Evolutionary conservation across 2,113 vertebrate genomes (phyloP), one percentile per base, ranked within the genome.

Genomic region (Thymallus thymallus): DNA sequence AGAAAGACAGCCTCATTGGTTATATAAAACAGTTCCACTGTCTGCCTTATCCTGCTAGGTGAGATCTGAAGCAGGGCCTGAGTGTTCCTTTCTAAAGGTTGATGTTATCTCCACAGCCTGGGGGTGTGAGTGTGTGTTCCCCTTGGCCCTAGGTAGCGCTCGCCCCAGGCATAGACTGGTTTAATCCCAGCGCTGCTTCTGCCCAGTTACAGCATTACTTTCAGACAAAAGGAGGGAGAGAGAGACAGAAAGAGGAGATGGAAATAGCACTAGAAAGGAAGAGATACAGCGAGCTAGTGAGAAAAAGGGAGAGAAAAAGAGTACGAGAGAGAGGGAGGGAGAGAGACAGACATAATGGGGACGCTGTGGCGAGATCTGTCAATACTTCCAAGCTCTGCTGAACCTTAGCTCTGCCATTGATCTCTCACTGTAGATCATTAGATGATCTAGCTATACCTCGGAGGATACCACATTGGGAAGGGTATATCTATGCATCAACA

Each of bases 121-220:
- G 63, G 68, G 75, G 71, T 45, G 60, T 74, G 14, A 58, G 60
- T 72, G 71, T 55, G 60, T 74, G 56, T 68, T 41, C 58, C 7
- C 32, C 5, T 23, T 23, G 32, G 56, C 0, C 20, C 23, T 48
- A 46, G 23, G 30, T 18, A 41, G 29, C 29, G 18, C 10, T 68
- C 61, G 64, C 41, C 56, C 46, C 63, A 30, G 55, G 73, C 67
- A 63, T n/a, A 51, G 48, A 51, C 16, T 51, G 30, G 64, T 58
- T 46, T 46, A 71, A 45, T 18, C 55, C 14, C 2, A n/a, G 23
- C 51, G 45, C 29, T 69, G 12, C 41, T 2, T 71, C 29, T n/a
- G 32, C 30, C 18, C 45, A 76, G 24, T 70, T 51, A 7, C 51
- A 45, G 5, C n/a, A 13, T 35, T 5, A 61, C 41, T 46, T 45